Base-by-base conservation (phyloP, 2,888 invertebrate genomes). In the Eupithecia exiguata region DNA sequence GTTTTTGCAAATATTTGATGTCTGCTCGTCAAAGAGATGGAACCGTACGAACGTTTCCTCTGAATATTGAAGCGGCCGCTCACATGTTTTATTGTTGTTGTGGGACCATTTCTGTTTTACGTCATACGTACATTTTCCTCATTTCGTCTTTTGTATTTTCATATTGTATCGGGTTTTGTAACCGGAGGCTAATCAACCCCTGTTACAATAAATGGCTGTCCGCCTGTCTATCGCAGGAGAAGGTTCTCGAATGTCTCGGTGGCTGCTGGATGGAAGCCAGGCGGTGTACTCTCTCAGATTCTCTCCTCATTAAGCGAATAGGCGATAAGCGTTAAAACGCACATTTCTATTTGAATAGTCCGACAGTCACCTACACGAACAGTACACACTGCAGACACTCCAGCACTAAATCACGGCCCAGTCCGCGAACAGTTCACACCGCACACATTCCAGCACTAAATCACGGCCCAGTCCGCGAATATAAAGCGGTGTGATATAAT, bases 1-100 rank as follows among this genome's bases (percentile, higher is more conserved):
- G 70, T 61, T 68, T 63, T 38, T 21, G 49, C 72, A 25, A 72
- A 68, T 72, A 72, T 68, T 72, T 72, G 68, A 72, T 63, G 68
- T 68, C 58, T 62, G 36, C 25, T 25, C 53, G 70, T 25, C 46
- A 36, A 61, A 43, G 36, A 49, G 40, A 69, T 62, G 38, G 36
- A 38, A 25, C 38, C 18, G 68, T 21, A 38, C 38, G 61, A 68
- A 63, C 49, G 38, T 46, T 30, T 62, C 63, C 68, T 49, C n/a
- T 63, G n/a, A 68, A 68, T 72, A 72, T 68, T 72, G 68, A 63
- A 30, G 68, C 49, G 68, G 68, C 71, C 25, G 63, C 58, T 25
- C 12, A 5, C 5, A 63, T 68, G 58, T 36, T 68, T 58, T 68
- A 53, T 53, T 68, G 36, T 36, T 53, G 68, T 35, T 7, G 35